Evolutionary conservation across 1,140 invertebrate genomes (phyloP).

Genomic region (Lysiphlebus fabarum): DNA sequence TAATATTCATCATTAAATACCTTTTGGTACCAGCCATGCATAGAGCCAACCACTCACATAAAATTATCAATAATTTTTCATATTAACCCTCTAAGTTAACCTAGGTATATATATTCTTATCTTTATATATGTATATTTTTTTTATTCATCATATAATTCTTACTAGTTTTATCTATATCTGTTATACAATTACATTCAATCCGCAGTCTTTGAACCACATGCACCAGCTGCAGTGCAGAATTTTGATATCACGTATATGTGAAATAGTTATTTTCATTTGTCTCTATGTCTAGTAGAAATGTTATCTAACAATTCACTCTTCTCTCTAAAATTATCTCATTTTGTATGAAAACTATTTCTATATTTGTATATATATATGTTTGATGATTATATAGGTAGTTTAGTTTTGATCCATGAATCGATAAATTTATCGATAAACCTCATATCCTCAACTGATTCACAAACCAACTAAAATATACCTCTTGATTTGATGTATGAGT

Average conservation of each 20-base stretch:
- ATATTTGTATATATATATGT: neutral
- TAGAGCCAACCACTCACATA: no score
- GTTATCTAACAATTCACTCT: neutral
- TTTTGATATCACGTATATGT: slow-evolving; percentile 47
- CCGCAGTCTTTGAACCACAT: slow-evolving; percentile 23
- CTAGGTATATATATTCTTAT: no score
- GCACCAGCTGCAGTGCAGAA: slow-evolving; percentile 48
- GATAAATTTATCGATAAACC: slow-evolving; percentile 13
- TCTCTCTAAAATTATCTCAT: neutral
- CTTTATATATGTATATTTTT: slow-evolving; percentile 13
- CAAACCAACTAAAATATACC: no score
- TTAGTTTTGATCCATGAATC: slow-evolving; percentile 14
- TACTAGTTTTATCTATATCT: neutral
- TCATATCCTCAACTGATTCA: neutral
- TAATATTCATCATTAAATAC: no score
- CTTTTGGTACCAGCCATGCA: no score
- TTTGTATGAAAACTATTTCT: neutral
- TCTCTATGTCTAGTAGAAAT: slow-evolving; percentile 17
- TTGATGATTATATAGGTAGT: neutral
- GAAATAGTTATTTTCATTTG: slow-evolving; percentile 35
- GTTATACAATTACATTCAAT: slow-evolving; percentile 17
- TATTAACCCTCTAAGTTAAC: no score
- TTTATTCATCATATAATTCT: neutral
- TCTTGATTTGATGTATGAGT: slow-evolving; percentile 3
- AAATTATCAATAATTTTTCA: no score